Evolutionary conservation across 2,113 vertebrate species (phyloP).

Genomic region (Protobothrops mucrosquamatus): DNA sequence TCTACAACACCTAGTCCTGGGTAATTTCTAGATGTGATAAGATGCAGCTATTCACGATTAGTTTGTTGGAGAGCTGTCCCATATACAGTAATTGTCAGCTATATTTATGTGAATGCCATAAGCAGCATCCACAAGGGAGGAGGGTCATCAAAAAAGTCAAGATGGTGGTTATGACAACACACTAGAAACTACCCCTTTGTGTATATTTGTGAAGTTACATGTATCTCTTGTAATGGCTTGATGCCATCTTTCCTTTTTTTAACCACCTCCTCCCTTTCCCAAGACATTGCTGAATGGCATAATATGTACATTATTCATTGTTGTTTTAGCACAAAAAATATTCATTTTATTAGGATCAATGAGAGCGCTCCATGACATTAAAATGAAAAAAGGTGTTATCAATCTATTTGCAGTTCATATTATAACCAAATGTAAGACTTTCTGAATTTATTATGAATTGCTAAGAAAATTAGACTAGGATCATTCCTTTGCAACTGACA

Average conservation of each 20-base stretch:
- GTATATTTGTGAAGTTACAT: background rate
- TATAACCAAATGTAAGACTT: slow-evolving; percentile 13
- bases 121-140: background rate
- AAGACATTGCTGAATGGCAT: background rate
- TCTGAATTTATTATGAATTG: background rate
- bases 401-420: background rate
- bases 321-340: background rate
- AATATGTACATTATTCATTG: background rate
- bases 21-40: background rate
- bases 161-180: background rate
- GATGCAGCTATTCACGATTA: background rate
- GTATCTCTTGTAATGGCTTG: background rate
- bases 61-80: background rate
- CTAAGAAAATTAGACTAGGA: slow-evolving; percentile 11
- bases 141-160: background rate
- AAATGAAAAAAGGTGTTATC: background rate
- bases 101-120: background rate
- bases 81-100: background rate
- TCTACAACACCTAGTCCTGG: background rate
- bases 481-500: background rate
- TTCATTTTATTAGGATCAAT: background rate
- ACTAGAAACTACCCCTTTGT: background rate
- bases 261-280: background rate
- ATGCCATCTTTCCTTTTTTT: background rate
- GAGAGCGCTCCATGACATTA: background rate